Percentiles rank a stretch among this genome's conserved stretches.
phyloP scores from a whole-genome alignment of 2,888 invertebrate species.

The Dynastes grantii region DNA sequence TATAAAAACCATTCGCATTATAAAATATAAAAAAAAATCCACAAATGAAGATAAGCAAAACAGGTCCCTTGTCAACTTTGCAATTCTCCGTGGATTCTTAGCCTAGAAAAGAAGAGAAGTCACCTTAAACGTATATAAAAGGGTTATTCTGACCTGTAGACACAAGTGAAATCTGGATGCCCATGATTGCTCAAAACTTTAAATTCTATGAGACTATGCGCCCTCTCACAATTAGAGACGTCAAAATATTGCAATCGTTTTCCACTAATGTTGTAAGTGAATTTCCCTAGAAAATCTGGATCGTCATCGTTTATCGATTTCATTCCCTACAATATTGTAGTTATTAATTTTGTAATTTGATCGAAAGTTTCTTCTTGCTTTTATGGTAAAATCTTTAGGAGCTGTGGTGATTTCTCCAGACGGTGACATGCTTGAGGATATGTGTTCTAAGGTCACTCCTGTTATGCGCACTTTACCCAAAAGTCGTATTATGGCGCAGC shows the following conservation, averaged over 20 bases:
- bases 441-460: constrained; percentile 86
- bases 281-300: constrained; percentile 75
- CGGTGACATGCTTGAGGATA: constrained; percentile 81
- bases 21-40: background rate
- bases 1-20: background rate
- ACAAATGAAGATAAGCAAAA: background rate
- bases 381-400: constrained; percentile 78
- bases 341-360: background rate
- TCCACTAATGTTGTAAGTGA: constrained; percentile 74
- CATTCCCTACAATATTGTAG: constrained; percentile 56
- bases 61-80: constrained; percentile 4
- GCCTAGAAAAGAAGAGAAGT: constrained; percentile 65
- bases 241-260: constrained; percentile 76
- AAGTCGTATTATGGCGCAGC: constrained; percentile 82
- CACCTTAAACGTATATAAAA: background rate
- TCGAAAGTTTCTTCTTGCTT: background rate
- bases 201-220: constrained; percentile 78
- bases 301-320: constrained; percentile 53
- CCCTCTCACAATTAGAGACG: constrained; percentile 65
- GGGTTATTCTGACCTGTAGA: constrained; percentile 74
- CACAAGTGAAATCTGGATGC: constrained; percentile 80
- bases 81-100: constrained; percentile 91
- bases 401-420: constrained; percentile 81
- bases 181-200: constrained; percentile 81
- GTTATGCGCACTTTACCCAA: constrained; percentile 78